Evolutionary conservation across 2,113 vertebrate genomes (phyloP), one percentile per base, ranked within the genome.

Genomic region (Bambusicola thoracicus): DNA sequence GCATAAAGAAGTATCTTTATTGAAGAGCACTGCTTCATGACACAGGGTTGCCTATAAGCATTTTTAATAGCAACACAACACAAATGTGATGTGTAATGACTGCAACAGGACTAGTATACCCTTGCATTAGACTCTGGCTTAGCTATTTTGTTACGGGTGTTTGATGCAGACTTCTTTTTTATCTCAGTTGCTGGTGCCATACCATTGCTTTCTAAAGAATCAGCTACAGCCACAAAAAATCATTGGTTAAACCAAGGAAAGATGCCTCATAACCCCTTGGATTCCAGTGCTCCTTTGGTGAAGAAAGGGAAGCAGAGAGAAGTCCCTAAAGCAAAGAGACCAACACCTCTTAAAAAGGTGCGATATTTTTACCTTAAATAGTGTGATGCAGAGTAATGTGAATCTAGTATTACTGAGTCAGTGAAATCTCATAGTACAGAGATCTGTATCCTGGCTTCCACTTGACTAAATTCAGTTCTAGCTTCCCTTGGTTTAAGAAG

Each of bases 261-360:
- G 94, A 97, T 98, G 44, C 99, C 99, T 13, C 99, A 99, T 96
- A 99, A 99, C 85, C 99, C 99, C 5, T 80, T 99, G 97, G 99
- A 99, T 97, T 99, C 99, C 67, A 99, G 99, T 1, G 98, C 98
- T 89, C 99, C 99, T 12, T 96, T 99, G 95, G 98, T 99, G 66
- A 99, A 99, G 96, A 99, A 99, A 85, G 99, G 99, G 68, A 99
- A 99, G 84, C 99, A 99, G 92, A 98, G 99, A 94, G 99, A 99
- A 95, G 98, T 99, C 16, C 99, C 99, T 77, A 99, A 99, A 96
- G 98, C 98, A 77, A 99, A 99, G 97, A 99, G 99, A 96, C 99
- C 99, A 27, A 99, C 99, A 7, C 98, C 99, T 13, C 97, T 99
- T 32, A 99, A 99, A 97, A 99, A 98, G 98, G 99, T 98, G 36